Base-by-base conservation (phyloP, 2,888 invertebrate species). In the Chydorus sphaericus region DNA sequence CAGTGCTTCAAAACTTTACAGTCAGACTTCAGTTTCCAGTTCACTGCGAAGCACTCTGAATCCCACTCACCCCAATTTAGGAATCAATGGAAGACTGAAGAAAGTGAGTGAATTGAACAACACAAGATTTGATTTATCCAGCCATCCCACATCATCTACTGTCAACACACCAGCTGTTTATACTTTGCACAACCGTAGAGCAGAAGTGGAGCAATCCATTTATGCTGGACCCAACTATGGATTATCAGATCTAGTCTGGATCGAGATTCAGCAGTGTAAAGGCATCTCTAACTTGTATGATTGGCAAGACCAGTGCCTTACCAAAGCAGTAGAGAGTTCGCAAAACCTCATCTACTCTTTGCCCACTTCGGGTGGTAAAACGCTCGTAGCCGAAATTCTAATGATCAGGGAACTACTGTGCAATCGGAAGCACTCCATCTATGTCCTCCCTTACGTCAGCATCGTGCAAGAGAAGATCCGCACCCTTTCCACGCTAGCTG, bases 321-420 rank as follows among this genome's bases (percentile, higher is more conserved):
- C n/a, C 16, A 33, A 44, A 33, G 83, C 87, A 3, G 75, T 92
- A 26, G 71, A 75, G 58, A 70, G 78, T 11, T 77, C 83, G 38
- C 76, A 75, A 60, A 97, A 97, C 73, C 75, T 96, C 44, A 83
- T 97, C 59, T 91, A 94, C 66, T 88, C 91, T 0, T 70, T 96
- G 39, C 96, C 97, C 0, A 97, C 96, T 0, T 93, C 94, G 66
- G 96, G 96, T 1, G 97, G 96, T 1, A 97, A 97, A 74, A 97
- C 97, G 1, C 73, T 97, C 29, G 93, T 97, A 11, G 94, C 97
- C 0, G 97, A 97, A 71, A 85, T 97, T 58, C 73, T 97, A 50
- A 91, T 97, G 76, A 71, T 96, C 18, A 75, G 82, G 44, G 90
- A 94, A 72, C 72, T 96, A 6, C 69, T 94, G 10, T 83, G 85